Conservation (phyloP, 2,113 vertebrate species). For the Apodemus speciosus region DNA sequence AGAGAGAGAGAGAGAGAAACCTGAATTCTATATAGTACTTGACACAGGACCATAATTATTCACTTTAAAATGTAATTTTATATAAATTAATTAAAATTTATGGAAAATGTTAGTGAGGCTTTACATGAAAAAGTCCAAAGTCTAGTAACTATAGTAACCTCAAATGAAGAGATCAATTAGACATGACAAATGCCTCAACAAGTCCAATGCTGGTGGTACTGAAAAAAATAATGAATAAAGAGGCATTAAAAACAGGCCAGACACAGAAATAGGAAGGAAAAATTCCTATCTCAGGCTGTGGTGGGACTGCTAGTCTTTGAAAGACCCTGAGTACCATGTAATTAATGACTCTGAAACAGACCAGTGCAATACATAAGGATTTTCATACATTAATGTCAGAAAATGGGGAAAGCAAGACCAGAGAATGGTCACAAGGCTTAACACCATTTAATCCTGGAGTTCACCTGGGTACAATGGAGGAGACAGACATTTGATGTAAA, state of each 20-base stretch:
- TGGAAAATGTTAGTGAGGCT: background rate
- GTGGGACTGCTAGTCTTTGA: background rate
- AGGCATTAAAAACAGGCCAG: background rate
- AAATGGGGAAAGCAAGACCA: background rate
- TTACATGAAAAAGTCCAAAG: background rate
- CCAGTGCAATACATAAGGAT: background rate
- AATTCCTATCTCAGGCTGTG: background rate
- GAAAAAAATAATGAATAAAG: background rate
- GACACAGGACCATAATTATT: background rate
- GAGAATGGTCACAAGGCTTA: background rate
- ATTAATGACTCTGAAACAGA: background rate
- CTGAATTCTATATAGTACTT: background rate
- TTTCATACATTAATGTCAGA: background rate
- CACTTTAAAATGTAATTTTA: background rate
- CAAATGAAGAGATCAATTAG: background rate
- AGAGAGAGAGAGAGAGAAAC: too few species aligned
- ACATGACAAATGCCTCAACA: background rate
- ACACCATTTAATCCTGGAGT: background rate
- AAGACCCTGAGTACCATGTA: background rate
- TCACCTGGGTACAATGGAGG: accelerated
- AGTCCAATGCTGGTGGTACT: background rate
- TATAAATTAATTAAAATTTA: background rate
- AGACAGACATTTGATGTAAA: background rate
- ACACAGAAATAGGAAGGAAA: background rate
- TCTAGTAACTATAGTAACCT: background rate